A percentile compares a stretch with the other conserved stretches of the same genome.
Conservation (phyloP, 2,888 invertebrate genomes). For the Amphipyra tragopoginis region DNA sequence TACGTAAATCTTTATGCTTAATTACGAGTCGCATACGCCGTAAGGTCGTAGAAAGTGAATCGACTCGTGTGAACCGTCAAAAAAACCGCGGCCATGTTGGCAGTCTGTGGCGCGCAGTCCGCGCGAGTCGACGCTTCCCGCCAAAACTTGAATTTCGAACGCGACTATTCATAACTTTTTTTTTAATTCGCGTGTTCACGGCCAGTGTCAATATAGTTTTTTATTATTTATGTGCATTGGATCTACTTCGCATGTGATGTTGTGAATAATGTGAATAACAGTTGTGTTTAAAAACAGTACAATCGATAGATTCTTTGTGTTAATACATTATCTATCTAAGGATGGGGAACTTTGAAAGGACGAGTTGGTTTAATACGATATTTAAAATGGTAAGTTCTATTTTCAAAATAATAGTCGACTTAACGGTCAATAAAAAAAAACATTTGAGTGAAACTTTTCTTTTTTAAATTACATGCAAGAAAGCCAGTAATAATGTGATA, state of each 20-base stretch:
- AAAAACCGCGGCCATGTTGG: constrained; percentile 87
- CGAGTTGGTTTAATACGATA: constrained; percentile 70
- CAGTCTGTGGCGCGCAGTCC: constrained; percentile 86
- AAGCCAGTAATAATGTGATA: constrained; percentile 34
- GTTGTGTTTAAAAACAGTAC: constrained; percentile 69
- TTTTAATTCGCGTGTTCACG: constrained; percentile 73
- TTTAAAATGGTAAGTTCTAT: constrained; percentile 83
- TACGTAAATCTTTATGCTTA: constrained; percentile 88
- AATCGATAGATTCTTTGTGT: constrained; percentile 72
- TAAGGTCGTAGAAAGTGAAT: constrained; percentile 90
- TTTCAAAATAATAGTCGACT: constrained; percentile 13
- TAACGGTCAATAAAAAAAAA: constrained; percentile 1
- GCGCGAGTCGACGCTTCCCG: constrained; percentile 85
- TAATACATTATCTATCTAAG: constrained; percentile 67
- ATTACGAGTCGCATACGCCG: constrained; percentile 87
- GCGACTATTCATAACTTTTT: constrained; percentile 66
- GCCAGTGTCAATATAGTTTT: constrained; percentile 72
- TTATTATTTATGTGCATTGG: constrained; percentile 64
- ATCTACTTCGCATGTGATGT: constrained; percentile 71
- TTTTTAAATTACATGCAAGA: constrained; percentile 43
- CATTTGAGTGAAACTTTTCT: constrained; percentile 18
- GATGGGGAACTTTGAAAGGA: constrained; percentile 83
- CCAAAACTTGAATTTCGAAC: constrained; percentile 81
- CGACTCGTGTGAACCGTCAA: constrained; percentile 89
- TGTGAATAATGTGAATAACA: constrained; percentile 84